Evolutionary conservation across 30 jellyfish, hydroid and myxozoan species (phyloP).

Genomic region (Pelagia noctiluca): DNA sequence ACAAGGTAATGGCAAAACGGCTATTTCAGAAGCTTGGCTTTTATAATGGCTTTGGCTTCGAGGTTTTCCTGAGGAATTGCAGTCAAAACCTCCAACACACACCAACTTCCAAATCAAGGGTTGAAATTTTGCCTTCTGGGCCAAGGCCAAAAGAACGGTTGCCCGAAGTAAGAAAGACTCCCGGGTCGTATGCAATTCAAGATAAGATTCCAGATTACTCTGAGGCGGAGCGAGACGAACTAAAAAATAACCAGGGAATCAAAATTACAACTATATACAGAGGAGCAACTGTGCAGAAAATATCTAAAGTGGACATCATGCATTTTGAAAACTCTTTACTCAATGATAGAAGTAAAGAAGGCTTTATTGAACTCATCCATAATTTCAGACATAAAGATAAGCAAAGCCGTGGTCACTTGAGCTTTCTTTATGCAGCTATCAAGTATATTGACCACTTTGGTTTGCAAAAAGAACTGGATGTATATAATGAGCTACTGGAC

Average conservation of each 20-base stretch:
- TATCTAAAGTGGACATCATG: slow-evolving; percentile 36
- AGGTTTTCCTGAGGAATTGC: too few relatives aligned
- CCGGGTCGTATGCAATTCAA: too few relatives aligned
- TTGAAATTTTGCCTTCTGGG: too few relatives aligned
- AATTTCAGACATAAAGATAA: slow-evolving; percentile 62
- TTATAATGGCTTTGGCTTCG: too few relatives aligned
- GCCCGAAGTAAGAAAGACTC: too few relatives aligned
- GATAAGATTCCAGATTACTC: slow-evolving; percentile 11
- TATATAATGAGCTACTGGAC: slow-evolving; percentile 81
- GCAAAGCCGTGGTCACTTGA: slow-evolving; percentile 79
- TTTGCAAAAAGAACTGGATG: slow-evolving; percentile 78
- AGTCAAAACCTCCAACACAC: too few relatives aligned
- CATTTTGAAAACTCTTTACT: slow-evolving; percentile 60
- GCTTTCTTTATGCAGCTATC: slow-evolving; percentile 84
- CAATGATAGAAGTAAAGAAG: slow-evolving; percentile 64
- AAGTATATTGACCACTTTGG: slow-evolving; percentile 82
- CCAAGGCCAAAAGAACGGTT: too few relatives aligned
- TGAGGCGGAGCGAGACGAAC: slow-evolving; percentile 27
- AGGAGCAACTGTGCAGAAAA: slow-evolving; percentile 47
- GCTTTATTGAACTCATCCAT: slow-evolving; percentile 69
- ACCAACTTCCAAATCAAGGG: too few relatives aligned
- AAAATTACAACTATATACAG: slow-evolving; percentile 45
- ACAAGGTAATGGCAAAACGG: too few relatives aligned
- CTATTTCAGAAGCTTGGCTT: too few relatives aligned
- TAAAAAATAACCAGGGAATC: slow-evolving; percentile 20